Evolutionary conservation across 92 coral and sea anemone genomes (phyloP), one percentile per base, ranked within the genome.

Genomic region (Heliopora coerulea): DNA sequence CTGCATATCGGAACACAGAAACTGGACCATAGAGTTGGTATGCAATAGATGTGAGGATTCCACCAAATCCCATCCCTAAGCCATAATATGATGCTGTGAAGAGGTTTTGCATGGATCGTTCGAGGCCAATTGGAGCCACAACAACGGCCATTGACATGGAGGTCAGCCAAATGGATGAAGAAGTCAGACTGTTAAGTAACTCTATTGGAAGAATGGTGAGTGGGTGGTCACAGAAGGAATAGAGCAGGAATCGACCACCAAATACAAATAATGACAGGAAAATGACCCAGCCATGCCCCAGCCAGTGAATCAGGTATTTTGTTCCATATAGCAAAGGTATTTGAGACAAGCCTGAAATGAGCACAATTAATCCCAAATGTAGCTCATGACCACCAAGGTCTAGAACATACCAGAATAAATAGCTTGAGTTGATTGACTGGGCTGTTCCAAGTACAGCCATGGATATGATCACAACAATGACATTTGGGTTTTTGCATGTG

Each of bases 371-470:
- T 14, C 87, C 96, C 99, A 95, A 90, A 19, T 88, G 84, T 29
- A 81, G 64, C 19, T 82, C 82, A 27, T 91, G 83, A 13, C 91
- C 88, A 19, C 86, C 86, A 31, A 95, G 87, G 72, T 95, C 99
- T 31, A 86, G 91, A 13, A 95, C 72, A 65, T 95, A 95, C 99
- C 99, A 95, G 96, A 95, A 90, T 88, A 95, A 83, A 56, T 80
- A 95, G 59, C 83, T 95, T 59, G 84, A 83, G 81, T 85, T 85
- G 14, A 88, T 78, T 23, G 99, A 95, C 63, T 95, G 96, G 13
- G 99, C 96, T 23, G 87, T 81, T n/a, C 99, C 99, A 33, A 90
- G 85, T 25, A 78, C 86, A 40, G 84, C 86, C 48, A 95, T 74
- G 70, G 91, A 75, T 13, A 88, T 79, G 33, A 95, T 68, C 50